These are phyloP conservation scores for Gryon sp. DNA, from an alignment of 1,140 invertebrate species.

Conservation along the genomic window DNA sequence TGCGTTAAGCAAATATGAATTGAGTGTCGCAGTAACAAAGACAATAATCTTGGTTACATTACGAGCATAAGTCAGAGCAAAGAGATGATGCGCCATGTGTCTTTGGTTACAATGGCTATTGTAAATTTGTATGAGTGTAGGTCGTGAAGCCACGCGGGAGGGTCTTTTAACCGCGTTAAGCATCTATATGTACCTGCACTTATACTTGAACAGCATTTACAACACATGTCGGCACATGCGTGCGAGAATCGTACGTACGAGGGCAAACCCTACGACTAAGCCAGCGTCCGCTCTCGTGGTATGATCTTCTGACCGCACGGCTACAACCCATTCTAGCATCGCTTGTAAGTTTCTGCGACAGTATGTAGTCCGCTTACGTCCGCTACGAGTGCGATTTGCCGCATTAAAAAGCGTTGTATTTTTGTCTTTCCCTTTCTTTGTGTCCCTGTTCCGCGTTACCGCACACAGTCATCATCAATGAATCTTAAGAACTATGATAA, in stretches of 20 bases:
- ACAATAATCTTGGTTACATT: background rate
- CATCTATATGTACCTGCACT: conserved; percentile 49
- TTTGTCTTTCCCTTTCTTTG: no score
- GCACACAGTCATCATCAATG: no score
- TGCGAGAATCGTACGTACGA: conserved; percentile 33
- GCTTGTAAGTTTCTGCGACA: conserved; percentile 37
- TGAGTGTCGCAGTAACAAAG: no score
- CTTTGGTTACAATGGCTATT: background rate
- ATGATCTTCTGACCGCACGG: conserved; percentile 53
- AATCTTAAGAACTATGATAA: no score
- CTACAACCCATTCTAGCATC: conserved; percentile 33
- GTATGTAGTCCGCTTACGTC: conserved; percentile 54
- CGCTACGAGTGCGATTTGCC: conserved; percentile 22
- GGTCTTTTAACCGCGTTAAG: conserved; percentile 61
- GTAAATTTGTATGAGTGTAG: conserved; percentile 19
- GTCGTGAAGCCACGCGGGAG: conserved; percentile 50
- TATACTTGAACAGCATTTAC: conserved; percentile 33
- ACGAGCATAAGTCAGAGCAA: no score
- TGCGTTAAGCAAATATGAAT: no score
- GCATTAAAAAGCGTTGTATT: no score
- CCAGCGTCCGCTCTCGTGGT: conserved; percentile 53
- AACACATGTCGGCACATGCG: conserved; percentile 36
- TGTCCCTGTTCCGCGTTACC: no score
- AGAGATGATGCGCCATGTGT: background rate
- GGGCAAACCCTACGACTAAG: conserved; percentile 56